Evolutionary conservation across 1,140 invertebrate genomes (phyloP).

Genomic region (Patella vulgata): DNA sequence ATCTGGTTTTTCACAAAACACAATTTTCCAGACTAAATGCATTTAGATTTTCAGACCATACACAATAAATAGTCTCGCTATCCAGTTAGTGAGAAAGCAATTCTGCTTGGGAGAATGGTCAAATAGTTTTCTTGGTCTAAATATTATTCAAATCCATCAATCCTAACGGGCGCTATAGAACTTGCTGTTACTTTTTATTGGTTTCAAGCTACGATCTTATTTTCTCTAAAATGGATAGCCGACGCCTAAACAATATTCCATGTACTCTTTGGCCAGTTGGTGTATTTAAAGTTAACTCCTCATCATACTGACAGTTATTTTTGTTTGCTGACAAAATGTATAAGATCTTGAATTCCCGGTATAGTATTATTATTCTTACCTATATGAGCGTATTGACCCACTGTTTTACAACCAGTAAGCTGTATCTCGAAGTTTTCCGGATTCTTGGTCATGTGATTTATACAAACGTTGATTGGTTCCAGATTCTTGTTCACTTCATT

Average conservation of each 20-base stretch:
- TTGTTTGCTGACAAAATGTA: background rate
- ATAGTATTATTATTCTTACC: constrained; percentile 17
- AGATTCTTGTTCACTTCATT: background rate
- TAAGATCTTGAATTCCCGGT: no score
- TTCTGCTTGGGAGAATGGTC: no score
- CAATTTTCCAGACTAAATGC: no score
- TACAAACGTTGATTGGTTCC: constrained; percentile 33
- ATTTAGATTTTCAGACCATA: no score
- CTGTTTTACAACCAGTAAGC: constrained; percentile 22
- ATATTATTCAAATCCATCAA: no score
- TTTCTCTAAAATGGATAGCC: background rate
- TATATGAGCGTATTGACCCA: constrained; percentile 29
- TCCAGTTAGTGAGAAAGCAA: no score
- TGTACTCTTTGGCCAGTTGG: background rate
- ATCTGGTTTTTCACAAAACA: no score
- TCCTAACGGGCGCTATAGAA: no score
- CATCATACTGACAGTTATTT: background rate
- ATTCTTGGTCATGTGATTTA: constrained; percentile 20
- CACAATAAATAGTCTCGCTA: no score
- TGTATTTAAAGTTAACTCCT: background rate
- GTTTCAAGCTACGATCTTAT: no score
- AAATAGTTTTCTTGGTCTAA: no score
- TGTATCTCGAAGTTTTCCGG: constrained; percentile 23
- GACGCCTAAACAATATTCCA: background rate
- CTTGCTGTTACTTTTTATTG: no score